Conservation (phyloP, 2,888 invertebrate species). For the Boloria euphrosyne region DNA sequence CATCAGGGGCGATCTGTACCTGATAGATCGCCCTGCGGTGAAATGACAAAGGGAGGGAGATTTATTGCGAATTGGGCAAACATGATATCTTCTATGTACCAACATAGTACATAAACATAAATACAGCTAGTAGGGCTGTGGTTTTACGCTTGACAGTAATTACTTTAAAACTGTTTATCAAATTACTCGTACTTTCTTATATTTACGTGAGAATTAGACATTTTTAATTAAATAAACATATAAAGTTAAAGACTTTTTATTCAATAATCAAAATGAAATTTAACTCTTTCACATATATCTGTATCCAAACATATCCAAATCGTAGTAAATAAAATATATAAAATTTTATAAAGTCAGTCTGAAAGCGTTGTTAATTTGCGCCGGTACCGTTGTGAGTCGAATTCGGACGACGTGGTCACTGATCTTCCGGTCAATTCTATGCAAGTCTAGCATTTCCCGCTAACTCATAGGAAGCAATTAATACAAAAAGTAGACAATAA, state of each 20-base stretch:
- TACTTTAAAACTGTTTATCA: too few species aligned
- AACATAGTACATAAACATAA: neutral
- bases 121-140: too few species aligned
- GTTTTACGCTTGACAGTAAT: too few species aligned
- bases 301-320: neutral
- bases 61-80: constrained; percentile 33
- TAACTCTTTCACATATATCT: neutral
- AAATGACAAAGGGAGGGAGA: constrained; percentile 53
- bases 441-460: constrained; percentile 31
- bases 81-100: neutral
- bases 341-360: constrained; percentile 23
- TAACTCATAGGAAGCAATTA: constrained; percentile 26
- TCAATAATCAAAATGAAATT: too few species aligned
- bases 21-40: constrained; percentile 50
- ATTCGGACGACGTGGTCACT: constrained; percentile 70
- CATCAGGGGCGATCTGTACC: constrained; percentile 44
- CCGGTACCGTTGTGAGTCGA: constrained; percentile 73
- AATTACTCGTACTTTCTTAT: too few species aligned
- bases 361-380: constrained; percentile 62
- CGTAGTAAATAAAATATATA: neutral
- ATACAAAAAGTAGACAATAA: neutral
- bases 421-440: constrained; percentile 69
- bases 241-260: too few species aligned
- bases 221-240: too few species aligned
- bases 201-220: too few species aligned